These are phyloP conservation scores for Lasius fuliginosus DNA, from an alignment of 2,888 invertebrate species.

Conservation along the genomic window DNA sequence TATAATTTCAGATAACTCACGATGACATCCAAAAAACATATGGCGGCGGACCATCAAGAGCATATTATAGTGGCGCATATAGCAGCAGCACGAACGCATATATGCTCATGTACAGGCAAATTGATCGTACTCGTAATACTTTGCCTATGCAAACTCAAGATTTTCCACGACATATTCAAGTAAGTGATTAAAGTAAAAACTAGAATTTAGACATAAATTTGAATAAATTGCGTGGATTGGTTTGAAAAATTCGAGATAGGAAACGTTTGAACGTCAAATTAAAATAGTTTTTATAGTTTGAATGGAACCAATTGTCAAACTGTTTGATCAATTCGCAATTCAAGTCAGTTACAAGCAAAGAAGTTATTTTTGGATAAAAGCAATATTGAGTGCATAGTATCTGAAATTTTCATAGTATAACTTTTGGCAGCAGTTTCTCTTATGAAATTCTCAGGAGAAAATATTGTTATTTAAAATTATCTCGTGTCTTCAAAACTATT, in stretches of 20 bases:
- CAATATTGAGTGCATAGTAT: not conserved
- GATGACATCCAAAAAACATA: conserved; percentile 94
- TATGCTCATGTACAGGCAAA: conserved; percentile 96
- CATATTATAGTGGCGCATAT: conserved; percentile 92
- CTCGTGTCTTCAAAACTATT: not conserved
- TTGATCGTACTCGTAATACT: conserved; percentile 89
- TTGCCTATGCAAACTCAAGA: conserved; percentile 90
- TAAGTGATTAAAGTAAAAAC: conserved; percentile 64
- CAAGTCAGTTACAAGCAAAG: not conserved
- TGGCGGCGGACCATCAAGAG: conserved; percentile 90
- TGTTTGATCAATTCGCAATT: not conserved
- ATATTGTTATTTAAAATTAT: not conserved
- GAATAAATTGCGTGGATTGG: not conserved
- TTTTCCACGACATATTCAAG: conserved; percentile 92
- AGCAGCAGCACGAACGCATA: conserved; percentile 95
- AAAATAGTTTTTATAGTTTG: not conserved
- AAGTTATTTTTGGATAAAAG: not conserved
- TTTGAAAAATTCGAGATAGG: not conserved
- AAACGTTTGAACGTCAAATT: not conserved
- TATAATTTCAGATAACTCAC: conserved; percentile 89
- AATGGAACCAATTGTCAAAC: not conserved
- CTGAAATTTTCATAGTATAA: not conserved
- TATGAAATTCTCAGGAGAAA: not conserved
- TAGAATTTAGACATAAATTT: not conserved
- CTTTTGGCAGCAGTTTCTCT: not conserved